Conservation (phyloP, 2,888 invertebrate species). For the Clanis bilineata region DNA sequence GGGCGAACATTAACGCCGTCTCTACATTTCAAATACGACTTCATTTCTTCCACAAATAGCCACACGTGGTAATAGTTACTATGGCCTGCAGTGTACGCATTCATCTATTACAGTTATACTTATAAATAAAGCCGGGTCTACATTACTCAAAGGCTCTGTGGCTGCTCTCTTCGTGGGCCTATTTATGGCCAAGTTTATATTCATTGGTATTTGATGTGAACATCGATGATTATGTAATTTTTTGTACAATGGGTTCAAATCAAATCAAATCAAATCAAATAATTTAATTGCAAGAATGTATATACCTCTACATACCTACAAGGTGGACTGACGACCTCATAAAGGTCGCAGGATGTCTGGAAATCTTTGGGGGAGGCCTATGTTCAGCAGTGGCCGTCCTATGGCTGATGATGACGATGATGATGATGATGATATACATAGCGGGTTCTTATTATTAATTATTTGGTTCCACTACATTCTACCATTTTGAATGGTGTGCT, state of each 20-base stretch:
- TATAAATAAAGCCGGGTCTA: conserved; percentile 61
- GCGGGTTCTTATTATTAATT: too few relatives aligned
- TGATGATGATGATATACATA: too few relatives aligned
- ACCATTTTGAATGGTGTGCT: too few relatives aligned
- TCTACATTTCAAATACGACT: conserved; percentile 39
- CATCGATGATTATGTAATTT: neutral
- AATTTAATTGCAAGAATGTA: too few relatives aligned
- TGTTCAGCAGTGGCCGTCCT: too few relatives aligned
- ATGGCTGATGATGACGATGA: too few relatives aligned
- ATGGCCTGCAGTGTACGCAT: conserved; percentile 52
- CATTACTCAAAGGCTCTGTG: conserved; percentile 53
- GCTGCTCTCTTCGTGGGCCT: conserved; percentile 37
- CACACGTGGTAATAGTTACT: conserved; percentile 32
- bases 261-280: too few relatives aligned
- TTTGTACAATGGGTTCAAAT: neutral
- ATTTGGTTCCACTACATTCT: too few relatives aligned
- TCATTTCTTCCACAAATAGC: conserved; percentile 38
- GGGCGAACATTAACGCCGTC: neutral
- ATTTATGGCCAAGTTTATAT: conserved; percentile 23
- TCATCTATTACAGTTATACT: conserved; percentile 69
- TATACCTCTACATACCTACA: too few relatives aligned
- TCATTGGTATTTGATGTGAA: neutral
- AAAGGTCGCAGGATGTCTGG: too few relatives aligned
- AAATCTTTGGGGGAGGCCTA: too few relatives aligned
- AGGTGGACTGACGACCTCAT: too few relatives aligned